phyloP scores from a whole-genome alignment of 1,140 invertebrate genomes.

The Wasmannia auropunctata region DNA sequence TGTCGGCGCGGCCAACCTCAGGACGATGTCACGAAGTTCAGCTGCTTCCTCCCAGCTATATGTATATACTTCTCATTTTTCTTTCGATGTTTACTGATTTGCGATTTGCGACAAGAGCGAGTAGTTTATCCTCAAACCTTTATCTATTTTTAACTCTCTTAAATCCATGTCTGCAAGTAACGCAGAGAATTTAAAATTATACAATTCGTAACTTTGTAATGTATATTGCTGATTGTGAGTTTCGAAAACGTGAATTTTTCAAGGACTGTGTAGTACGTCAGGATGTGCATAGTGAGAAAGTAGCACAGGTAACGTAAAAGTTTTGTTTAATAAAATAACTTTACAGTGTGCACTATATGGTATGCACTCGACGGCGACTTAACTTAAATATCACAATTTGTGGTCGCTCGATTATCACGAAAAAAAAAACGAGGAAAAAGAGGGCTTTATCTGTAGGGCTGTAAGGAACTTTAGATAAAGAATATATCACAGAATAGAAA shows the following conservation, averaged over 20 bases:
- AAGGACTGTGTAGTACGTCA: not conserved
- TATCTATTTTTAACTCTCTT: not conserved
- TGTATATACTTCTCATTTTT: too few relatives aligned
- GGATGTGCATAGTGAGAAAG: not conserved
- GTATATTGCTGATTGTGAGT: not conserved
- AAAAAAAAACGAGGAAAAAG: not conserved
- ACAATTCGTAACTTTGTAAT: not conserved
- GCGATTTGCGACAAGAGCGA: not conserved
- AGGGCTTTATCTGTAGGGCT: not conserved
- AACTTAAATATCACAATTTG: not conserved
- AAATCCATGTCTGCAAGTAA: not conserved
- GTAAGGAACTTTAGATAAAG: too few relatives aligned
- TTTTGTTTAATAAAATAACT: not conserved
- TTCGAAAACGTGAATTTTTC: not conserved
- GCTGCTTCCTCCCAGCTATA: too few relatives aligned
- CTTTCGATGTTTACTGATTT: not conserved
- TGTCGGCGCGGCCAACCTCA: constrained; percentile 7
- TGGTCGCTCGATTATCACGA: not conserved
- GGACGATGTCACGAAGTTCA: not conserved
- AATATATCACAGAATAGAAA: not conserved
- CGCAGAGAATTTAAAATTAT: not conserved
- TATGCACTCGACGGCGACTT: not conserved
- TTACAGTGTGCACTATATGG: not conserved
- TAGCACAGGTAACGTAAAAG: not conserved
- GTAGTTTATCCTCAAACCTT: not conserved